Base-by-base conservation (phyloP, 2,113 vertebrate species). In the Noctilio leporinus region DNA sequence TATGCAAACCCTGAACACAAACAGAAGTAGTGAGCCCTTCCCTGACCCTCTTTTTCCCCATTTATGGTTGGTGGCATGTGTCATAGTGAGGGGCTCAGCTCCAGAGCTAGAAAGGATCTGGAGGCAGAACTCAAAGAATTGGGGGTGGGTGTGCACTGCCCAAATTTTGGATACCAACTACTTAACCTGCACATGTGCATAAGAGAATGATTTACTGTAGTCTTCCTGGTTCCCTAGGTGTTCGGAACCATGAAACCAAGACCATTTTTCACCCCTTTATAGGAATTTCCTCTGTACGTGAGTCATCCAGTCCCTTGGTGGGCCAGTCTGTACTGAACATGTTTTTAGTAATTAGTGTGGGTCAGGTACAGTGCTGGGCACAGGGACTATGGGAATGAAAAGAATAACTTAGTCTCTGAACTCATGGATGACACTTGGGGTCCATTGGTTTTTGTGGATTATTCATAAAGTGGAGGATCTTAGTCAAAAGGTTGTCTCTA, bases 331-430 rank as follows among this genome's bases (percentile, higher is more conserved):
- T 10, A 10, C 5, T 72, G 22, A 69, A 40, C 15, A 7, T 35
- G 7, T 53, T 83, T 73, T 47, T 4, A 12, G 1, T 53, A 91
- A 4, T 43, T 65, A 11, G 4, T 28, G 7, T 86, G 38, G 78
- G 9, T 65, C 65, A 51, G 40, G 38, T 65, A 24, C 45, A 62
- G 24, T 73, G 33, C 72, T 81, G 24, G 59, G 43, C n/a, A 9
- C 0, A 0, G 62, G 16, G 3, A 0, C 69, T 57, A 69, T 7
- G 14, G 0, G 62, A 14, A 3, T 55, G 38, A 38, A 62, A 73
- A 75, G 28, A 30, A 75, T 3, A 57, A 55, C 24, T 77, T 59
- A 9, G 15, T 22, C 12, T 38, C 22, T 69, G 43, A 91, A 91
- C 7, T 47, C 40, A 7, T 2, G 15, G 26, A 38, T 38, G 33